Percentiles rank a stretch among this genome's conserved stretches.
These are phyloP conservation scores for Malacoctenus gilli DNA, from an alignment of 2,797 vertebrate genomes.

Conservation along the genomic window DNA sequence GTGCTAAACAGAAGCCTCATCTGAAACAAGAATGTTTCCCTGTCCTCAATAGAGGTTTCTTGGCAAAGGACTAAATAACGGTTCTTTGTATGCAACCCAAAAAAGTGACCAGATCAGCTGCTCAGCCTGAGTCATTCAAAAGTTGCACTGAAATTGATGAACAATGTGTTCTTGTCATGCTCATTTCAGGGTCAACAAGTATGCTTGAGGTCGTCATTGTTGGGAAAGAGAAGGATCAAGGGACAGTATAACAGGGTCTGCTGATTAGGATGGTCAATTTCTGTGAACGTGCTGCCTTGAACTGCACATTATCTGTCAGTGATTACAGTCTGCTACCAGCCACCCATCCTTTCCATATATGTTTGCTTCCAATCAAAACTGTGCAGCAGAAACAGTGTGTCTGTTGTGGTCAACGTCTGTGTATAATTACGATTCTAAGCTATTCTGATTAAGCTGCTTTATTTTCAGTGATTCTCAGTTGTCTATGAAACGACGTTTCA, in stretches of 20 bases:
- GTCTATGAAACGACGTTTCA: too few relatives aligned
- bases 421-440: too few relatives aligned
- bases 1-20: too few relatives aligned
- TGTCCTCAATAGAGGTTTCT: background rate
- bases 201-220: background rate
- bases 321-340: background rate
- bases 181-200: background rate
- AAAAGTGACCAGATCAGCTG: background rate
- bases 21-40: too few relatives aligned
- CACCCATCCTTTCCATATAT: background rate
- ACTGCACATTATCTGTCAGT: background rate
- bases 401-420: background rate
- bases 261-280: too few relatives aligned
- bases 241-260: too few relatives aligned
- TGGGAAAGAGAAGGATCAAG: too few relatives aligned
- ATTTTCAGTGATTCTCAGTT: too few relatives aligned
- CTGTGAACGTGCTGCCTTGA: background rate
- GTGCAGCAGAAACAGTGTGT: background rate
- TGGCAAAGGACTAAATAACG: background rate
- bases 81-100: background rate
- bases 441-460: too few relatives aligned
- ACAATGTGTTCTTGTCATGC: constrained; percentile 7
- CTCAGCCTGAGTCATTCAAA: background rate
- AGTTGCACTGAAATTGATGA: constrained; percentile 3
- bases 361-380: too few relatives aligned